Evolutionary conservation across 2,888 invertebrate genomes (phyloP).

Genomic region (Nymphalis polychloros): DNA sequence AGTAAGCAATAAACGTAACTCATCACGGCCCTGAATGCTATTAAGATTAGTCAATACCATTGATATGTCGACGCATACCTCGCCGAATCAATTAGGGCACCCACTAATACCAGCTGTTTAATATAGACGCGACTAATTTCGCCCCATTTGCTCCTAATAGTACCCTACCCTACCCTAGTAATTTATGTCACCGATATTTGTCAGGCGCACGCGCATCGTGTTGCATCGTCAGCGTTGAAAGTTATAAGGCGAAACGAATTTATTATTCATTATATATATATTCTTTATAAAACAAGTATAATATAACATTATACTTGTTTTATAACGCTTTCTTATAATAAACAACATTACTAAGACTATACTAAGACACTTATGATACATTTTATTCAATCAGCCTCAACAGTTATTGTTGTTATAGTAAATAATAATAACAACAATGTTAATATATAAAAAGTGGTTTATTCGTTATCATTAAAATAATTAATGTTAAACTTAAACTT

Average conservation of each 20-base stretch:
- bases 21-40: constrained; percentile 12
- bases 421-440: no score
- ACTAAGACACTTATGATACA: no score
- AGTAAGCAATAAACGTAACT: constrained; percentile 11
- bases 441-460: no score
- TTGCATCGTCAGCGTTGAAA: constrained; percentile 24
- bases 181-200: constrained; percentile 59
- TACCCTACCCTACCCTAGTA: constrained; percentile 50
- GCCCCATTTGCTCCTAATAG: constrained; percentile 58
- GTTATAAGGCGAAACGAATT: constrained; percentile 20
- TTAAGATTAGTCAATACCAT: constrained; percentile 29
- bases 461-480: no score
- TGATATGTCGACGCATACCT: constrained; percentile 51
- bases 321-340: no score
- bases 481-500: no score
- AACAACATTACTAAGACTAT: no score
- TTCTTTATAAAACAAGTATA: no score
- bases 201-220: constrained; percentile 45
- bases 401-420: no score
- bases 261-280: constrained; percentile 10
- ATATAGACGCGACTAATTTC: constrained; percentile 58
- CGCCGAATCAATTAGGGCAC: constrained; percentile 51
- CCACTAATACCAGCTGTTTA: constrained; percentile 52
- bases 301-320: no score
- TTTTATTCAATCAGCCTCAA: no score